These are phyloP conservation scores for Australoheros facetus DNA, from an alignment of 2,797 vertebrate species.

Conservation along the genomic window DNA sequence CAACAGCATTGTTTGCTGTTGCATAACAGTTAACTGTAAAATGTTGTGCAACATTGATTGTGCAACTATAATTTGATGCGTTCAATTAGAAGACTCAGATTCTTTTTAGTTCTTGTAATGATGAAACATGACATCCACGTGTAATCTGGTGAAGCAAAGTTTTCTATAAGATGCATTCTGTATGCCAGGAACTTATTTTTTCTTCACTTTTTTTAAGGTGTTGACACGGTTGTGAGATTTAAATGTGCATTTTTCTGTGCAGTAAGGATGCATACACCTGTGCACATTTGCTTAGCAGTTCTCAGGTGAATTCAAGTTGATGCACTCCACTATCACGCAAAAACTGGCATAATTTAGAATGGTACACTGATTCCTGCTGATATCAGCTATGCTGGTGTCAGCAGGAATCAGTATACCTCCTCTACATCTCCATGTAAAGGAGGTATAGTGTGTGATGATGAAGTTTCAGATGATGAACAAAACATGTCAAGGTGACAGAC, in stretches of 20 bases:
- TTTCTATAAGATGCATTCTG: background rate
- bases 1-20: background rate
- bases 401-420: background rate
- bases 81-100: slow-evolving; percentile 38
- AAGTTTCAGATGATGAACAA: slow-evolving; percentile 67
- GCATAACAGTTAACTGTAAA: background rate
- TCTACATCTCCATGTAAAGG: slow-evolving; percentile 30
- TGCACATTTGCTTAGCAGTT: background rate
- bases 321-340: background rate
- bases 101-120: background rate
- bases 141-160: background rate
- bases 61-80: background rate
- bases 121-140: background rate
- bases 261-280: background rate
- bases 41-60: slow-evolving; percentile 44
- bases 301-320: slow-evolving; percentile 7
- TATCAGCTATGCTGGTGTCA: background rate
- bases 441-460: slow-evolving; percentile 56
- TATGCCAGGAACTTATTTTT: slow-evolving; percentile 13
- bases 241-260: background rate
- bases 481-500: slow-evolving; percentile 33
- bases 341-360: background rate
- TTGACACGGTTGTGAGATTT: background rate
- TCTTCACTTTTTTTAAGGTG: background rate
- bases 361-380: slow-evolving; percentile 32